Evolutionary conservation across 2,797 vertebrate species (phyloP), one percentile per base, ranked within the genome.

Genomic region (Acanthurus lineatus): DNA sequence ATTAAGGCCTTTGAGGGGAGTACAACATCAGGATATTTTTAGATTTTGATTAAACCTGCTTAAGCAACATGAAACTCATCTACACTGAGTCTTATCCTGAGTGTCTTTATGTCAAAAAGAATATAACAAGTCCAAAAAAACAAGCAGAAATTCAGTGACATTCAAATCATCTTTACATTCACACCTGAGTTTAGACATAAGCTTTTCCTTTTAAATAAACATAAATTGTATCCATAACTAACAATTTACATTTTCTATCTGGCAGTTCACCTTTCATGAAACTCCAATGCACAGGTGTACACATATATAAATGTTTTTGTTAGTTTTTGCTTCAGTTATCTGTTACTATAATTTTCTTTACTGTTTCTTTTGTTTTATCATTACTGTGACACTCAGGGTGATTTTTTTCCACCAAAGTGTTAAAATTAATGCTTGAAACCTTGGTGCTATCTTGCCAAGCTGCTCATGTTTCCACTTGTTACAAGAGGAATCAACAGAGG

Each of bases 61-160:
- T 71, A 45, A 35, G 70, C 19, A 58, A 61, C 22, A 70, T 10
- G 40, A 63, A 38, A 64, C 51, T 71, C 44, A 51, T 25, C 56
- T 28, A 14, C 25, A 19, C 15, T n/a, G 15, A 72, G 35, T 22
- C 19, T 10, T 60, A 45, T 42, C 38, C 22, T 20, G n/a, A 53
- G 38, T 17, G 32, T 14, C 15, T 58, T 66, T 49, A 52, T 63
- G 28, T 68, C 48, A 75, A 68, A 83, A 44, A 60, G 25, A 56
- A 49, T 14, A 35, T 28, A 69, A 16, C n/a, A 52, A 64, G 44
- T 65, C 6, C n/a, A 35, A 32, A 54, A 60, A 69, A 20, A 60
- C 25, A 8, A 48, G 19, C 28, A 73, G 15, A 45, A 28, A 17
- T 12, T 58, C 32, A 32, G 25, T 42, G 10, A 78, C 22, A 42